A percentile compares a stretch with the other conserved stretches of the same genome.
Conservation (phyloP, 2,888 invertebrate species). For the Dicyrtoma fusca region DNA sequence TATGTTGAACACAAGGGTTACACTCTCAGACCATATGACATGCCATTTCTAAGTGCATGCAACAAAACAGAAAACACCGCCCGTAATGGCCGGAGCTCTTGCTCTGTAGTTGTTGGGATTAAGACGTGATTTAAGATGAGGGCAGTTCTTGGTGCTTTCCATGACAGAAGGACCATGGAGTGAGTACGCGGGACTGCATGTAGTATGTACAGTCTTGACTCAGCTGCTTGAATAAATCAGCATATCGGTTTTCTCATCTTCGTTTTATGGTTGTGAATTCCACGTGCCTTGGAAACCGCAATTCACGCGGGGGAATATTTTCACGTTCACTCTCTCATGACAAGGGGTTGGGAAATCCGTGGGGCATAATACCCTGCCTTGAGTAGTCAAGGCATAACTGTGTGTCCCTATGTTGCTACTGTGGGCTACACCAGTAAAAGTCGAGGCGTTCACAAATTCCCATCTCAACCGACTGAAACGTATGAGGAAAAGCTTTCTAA, state of each 20-base stretch:
- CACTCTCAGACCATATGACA: too few species aligned
- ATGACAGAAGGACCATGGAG: background rate
- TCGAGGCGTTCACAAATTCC: too few species aligned
- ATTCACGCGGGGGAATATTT: conserved; percentile 33
- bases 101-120: conserved; percentile 27
- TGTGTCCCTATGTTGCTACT: too few species aligned
- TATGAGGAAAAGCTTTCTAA: too few species aligned
- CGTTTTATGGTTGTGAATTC: conserved; percentile 34
- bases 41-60: background rate
- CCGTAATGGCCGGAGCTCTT: conserved; percentile 13
- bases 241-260: conserved; percentile 38
- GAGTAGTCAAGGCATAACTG: too few species aligned
- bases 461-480: too few species aligned
- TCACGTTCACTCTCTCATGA: background rate
- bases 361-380: conserved; percentile 23
- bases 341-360: conserved; percentile 17
- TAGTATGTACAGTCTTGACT: conserved; percentile 21
- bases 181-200: conserved; percentile 18
- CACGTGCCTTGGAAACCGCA: conserved; percentile 37
- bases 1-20: background rate
- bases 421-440: too few species aligned
- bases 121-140: conserved; percentile 29
- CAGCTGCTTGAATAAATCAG: conserved; percentile 38
- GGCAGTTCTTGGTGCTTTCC: background rate
- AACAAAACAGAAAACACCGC: background rate